These are phyloP conservation scores for Aquatica leii DNA, from an alignment of 2,888 invertebrate species.

Conservation along the genomic window DNA sequence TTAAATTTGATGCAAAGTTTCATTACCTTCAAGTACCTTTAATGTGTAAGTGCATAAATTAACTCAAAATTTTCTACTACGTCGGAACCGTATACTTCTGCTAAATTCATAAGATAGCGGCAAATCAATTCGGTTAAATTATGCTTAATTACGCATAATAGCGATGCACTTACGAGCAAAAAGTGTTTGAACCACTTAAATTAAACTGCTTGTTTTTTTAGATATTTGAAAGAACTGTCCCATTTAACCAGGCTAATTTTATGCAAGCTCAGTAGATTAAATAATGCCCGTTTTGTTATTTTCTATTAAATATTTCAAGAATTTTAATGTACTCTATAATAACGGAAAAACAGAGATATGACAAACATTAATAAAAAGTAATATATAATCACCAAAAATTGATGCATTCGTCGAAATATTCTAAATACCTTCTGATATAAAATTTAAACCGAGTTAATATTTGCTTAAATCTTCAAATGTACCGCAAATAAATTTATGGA, in stretches of 20 bases:
- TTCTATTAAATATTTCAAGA: too few relatives aligned
- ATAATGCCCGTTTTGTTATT: too few relatives aligned
- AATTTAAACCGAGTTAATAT: too few relatives aligned
- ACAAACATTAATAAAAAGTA: too few relatives aligned
- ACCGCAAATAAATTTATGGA: constrained; percentile 38
- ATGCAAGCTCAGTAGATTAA: too few relatives aligned
- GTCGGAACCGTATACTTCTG: constrained; percentile 27
- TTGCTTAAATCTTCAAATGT: background rate
- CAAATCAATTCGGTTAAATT: constrained; percentile 56
- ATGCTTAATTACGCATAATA: constrained; percentile 57
- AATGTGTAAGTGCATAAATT: constrained; percentile 27
- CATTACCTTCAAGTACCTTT: constrained; percentile 33
- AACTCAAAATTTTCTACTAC: constrained; percentile 24
- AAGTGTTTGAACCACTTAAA: constrained; percentile 29
- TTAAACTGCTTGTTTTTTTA: constrained; percentile 24
- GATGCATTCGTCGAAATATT: background rate
- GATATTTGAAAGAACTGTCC: constrained; percentile 24
- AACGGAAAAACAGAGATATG: too few relatives aligned
- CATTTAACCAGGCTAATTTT: constrained; percentile 24
- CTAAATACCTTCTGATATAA: background rate
- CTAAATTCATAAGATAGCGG: constrained; percentile 33
- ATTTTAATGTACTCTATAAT: too few relatives aligned
- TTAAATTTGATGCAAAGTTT: constrained; percentile 28
- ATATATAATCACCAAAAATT: too few relatives aligned
- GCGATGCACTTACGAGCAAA: constrained; percentile 47